Percentiles rank a stretch among this genome's conserved stretches.
These are phyloP conservation scores for Pseudomyrmex concolor DNA, from an alignment of 1,140 invertebrate species.

Conservation along the genomic window DNA sequence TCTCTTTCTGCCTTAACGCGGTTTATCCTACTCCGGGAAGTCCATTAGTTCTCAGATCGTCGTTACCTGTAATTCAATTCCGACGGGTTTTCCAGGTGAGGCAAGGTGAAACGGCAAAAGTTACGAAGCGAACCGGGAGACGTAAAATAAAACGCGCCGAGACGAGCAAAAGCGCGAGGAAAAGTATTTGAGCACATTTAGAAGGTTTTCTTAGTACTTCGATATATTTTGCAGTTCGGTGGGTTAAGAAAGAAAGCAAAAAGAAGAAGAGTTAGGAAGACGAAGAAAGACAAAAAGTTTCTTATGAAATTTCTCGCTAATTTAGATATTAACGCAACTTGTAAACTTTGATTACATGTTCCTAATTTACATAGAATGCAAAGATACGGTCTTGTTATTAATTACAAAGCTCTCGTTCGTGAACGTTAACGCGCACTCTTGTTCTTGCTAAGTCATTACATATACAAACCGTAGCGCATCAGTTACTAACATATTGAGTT, in stretches of 20 bases:
- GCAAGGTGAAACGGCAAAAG: constrained; percentile 56
- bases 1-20: background rate
- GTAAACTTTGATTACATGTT: background rate
- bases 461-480: no score
- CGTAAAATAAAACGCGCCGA: constrained; percentile 42
- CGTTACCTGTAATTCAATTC: constrained; percentile 70
- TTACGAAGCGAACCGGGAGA: constrained; percentile 19
- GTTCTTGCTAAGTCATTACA: no score
- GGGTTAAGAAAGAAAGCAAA: background rate
- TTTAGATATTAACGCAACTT: background rate
- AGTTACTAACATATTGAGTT: no score
- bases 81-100: constrained; percentile 45
- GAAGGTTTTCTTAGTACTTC: constrained; percentile 34
- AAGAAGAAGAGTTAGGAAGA: background rate
- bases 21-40: constrained; percentile 61
- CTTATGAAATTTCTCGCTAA: constrained; percentile 5
- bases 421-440: no score
- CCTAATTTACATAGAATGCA: constrained; percentile 19
- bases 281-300: background rate
- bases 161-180: constrained; percentile 32
- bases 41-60: constrained; percentile 73
- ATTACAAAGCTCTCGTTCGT: constrained; percentile 14
- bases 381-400: background rate
- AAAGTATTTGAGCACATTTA: constrained; percentile 49
- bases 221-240: background rate